Base-by-base conservation (phyloP, 2,113 vertebrate species). In the Rhea pennata region DNA sequence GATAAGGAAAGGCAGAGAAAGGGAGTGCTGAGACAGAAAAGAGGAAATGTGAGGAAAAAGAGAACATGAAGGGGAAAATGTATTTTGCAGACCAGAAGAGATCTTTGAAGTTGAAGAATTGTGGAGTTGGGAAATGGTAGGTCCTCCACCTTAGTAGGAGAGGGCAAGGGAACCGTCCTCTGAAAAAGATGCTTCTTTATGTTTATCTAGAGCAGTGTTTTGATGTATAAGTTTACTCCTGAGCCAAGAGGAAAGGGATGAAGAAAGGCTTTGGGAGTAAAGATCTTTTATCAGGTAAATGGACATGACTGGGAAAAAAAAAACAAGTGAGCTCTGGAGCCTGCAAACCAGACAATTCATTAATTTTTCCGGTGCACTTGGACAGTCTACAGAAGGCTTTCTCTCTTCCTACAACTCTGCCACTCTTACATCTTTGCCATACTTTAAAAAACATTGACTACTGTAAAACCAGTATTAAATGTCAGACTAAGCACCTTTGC, bases 141-240 rank as follows among this genome's bases (percentile, higher is more conserved):
- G 4, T 33, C 24, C 15, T 53, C 44, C n/a, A 0, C 8, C 1
- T 6, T 33, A 6, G 4, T 13, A 75, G 20, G 21, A 80, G 17
- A 76, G 16, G 5, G 12, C 15, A 83, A 79, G 14, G 7, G 6
- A 3, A 2, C 0, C 54, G 10, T 5, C 15, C 23, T 71, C 61
- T 67, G 48, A 39, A 89, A 76, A 91, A 21, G 4, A 26, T 70
- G 15, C 6, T 75, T 88, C 14, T 58, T 1, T 64, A 42, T 20
- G 20, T 83, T 39, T 26, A 75, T 5, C 54, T 46, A 73, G 1
- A 77, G 13, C 6, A 70, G 39, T 9, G 17, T 51, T 87, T 81
- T 88, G 48, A 67, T 19, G 1, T 4, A 44, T 56, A 73, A 73
- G 4, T 1, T 73, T 24, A 42, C 40, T 87, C 31, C 15, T 93